These are phyloP conservation scores for Hypena proboscidalis DNA, from an alignment of 2,888 invertebrate genomes.

Conservation along the genomic window DNA sequence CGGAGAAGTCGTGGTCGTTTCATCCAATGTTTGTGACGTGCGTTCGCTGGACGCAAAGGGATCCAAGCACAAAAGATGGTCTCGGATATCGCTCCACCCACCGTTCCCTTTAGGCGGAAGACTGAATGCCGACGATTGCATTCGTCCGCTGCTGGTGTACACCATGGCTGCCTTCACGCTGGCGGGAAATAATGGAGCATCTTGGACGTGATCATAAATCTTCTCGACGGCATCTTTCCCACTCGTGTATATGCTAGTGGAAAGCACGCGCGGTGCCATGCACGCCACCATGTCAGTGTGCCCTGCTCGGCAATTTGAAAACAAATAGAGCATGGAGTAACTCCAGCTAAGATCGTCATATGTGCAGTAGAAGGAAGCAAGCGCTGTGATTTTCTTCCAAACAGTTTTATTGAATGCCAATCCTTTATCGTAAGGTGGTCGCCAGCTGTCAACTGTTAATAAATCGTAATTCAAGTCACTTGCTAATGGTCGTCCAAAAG, in stretches of 20 bases:
- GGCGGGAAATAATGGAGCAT: slow-evolving; percentile 42
- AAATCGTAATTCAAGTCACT: slow-evolving; percentile 39
- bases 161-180: slow-evolving; percentile 44
- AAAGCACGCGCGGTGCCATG: slow-evolving; percentile 50
- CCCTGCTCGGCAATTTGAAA: slow-evolving; percentile 38
- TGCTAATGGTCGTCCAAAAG: slow-evolving; percentile 48
- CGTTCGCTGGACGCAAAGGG: slow-evolving; percentile 32
- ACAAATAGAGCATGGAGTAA: slow-evolving; percentile 52
- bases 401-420: slow-evolving; percentile 55
- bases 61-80: slow-evolving; percentile 57
- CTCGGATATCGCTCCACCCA: slow-evolving; percentile 58
- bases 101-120: slow-evolving; percentile 46
- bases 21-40: too few species aligned
- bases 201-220: slow-evolving; percentile 12
- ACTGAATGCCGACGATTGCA: slow-evolving; percentile 16
- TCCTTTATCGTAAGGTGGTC: slow-evolving; percentile 52
- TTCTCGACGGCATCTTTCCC: slow-evolving; percentile 25
- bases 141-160: slow-evolving; percentile 40
- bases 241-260: slow-evolving; percentile 33
- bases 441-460: slow-evolving; percentile 55
- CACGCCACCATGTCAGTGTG: slow-evolving; percentile 46
- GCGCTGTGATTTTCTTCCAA: slow-evolving; percentile 48
- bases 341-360: slow-evolving; percentile 63
- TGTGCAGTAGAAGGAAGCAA: slow-evolving; percentile 48
- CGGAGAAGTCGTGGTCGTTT: too few species aligned